phyloP scores from a whole-genome alignment of 2,888 invertebrate genomes.

The Philhelius pedissequus region DNA sequence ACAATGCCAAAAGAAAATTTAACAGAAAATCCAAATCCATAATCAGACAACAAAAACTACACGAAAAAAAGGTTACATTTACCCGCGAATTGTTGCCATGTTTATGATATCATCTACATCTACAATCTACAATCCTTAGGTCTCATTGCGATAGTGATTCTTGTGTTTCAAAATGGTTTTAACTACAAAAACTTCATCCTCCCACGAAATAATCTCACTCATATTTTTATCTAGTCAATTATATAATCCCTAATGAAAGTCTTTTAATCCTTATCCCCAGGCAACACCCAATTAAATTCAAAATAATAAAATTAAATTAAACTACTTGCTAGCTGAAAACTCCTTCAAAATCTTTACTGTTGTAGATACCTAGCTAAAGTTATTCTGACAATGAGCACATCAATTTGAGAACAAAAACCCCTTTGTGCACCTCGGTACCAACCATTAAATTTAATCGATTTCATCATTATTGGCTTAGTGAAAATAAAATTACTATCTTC shows the following conservation, averaged over 20 bases:
- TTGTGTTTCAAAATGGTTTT: neutral
- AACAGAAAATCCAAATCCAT: too few species aligned
- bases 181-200: neutral
- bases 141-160: too few species aligned
- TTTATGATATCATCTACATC: too few species aligned
- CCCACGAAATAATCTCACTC: neutral
- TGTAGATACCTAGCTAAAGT: neutral
- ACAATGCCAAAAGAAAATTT: too few species aligned
- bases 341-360: neutral
- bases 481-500: neutral
- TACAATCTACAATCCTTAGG: too few species aligned
- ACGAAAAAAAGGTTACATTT: too few species aligned
- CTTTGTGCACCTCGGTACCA: neutral
- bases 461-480: neutral
- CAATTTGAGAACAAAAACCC: neutral
- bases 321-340: neutral
- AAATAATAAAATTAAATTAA: neutral
- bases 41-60: too few species aligned
- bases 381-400: neutral
- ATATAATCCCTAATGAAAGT: neutral
- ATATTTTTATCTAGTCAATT: neutral
- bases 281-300: neutral
- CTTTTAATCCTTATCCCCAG: neutral
- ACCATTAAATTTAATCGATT: neutral
- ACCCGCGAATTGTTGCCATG: too few species aligned